Evolutionary conservation across 2,113 vertebrate genomes (phyloP).

Genomic region (Cephalopholis sonnerati): DNA sequence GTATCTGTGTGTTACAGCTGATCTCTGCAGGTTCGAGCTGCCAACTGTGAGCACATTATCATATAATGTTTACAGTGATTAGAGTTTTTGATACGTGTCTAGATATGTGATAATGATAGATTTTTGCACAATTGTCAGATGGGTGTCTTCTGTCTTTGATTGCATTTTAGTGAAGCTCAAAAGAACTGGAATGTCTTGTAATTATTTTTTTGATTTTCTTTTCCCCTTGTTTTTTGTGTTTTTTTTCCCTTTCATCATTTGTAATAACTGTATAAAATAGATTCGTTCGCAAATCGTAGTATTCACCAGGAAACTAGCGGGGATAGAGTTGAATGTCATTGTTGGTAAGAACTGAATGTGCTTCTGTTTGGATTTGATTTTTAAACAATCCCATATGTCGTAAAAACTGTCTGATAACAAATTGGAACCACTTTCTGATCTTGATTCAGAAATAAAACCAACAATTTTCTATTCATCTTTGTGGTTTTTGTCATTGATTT

Average conservation of each 20-base stretch:
- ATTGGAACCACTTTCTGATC: conserved; percentile 16
- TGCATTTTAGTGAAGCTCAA: conserved; percentile 40
- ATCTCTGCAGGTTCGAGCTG: conserved; percentile 8
- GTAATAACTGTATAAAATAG: conserved; percentile 38
- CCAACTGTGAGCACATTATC: conserved; percentile 19
- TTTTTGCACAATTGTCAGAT: conserved; percentile 74
- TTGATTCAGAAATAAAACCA: conserved; percentile 63
- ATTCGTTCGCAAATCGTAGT: conserved; percentile 21
- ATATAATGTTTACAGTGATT: conserved; percentile 55
- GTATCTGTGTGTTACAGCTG: not conserved
- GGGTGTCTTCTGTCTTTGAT: conserved; percentile 46
- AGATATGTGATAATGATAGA: conserved; percentile 31
- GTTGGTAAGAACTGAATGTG: conserved; percentile 12
- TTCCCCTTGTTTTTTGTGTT: not conserved
- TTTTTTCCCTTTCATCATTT: conserved; percentile 15
- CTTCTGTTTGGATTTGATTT: conserved; percentile 34
- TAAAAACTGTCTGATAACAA: not conserved
- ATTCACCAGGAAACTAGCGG: not conserved
- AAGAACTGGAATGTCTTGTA: conserved; percentile 65
- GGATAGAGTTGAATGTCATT: not conserved
- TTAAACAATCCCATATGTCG: not conserved
- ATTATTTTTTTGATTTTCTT: conserved; percentile 15
- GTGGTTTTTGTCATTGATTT: not conserved
- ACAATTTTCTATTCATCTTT: conserved; percentile 30
- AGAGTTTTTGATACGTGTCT: conserved; percentile 30